Base-by-base conservation (phyloP, 1,140 invertebrate species). In the Megalopta genalis region DNA sequence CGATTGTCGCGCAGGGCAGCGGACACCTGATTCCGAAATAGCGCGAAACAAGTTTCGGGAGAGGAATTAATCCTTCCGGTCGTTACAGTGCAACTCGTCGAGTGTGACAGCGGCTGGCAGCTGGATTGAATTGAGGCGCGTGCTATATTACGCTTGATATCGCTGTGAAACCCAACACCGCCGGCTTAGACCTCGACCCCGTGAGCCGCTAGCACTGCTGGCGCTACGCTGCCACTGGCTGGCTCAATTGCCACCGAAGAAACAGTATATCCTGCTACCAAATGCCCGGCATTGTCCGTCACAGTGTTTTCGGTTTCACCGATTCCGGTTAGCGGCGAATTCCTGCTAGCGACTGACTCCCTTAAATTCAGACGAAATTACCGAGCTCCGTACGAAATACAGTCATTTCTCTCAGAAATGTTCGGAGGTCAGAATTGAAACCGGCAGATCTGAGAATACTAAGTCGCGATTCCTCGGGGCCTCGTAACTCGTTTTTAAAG, bases 111-210 rank as follows among this genome's bases (percentile, higher is more conserved):
- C 81, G 71, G 76, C 65, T 80, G 84, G 81, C 80, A 85, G 83
- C 86, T 85, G 87, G 84, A 85, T 85, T 83, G 84, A 88, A 88
- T 88, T 86, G 87, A 87, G 88, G 82, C 87, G 88, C 88, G 87
- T 87, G 88, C 84, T 88, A 84, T 86, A 86, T 86, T 86, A 86
- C 80, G 83, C 71, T 86, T 86, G 84, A 87, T 79, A 81, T 81
- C 78, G 81, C 70, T 86, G 87, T 88, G 86, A 88, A 88, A 88
- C 79, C 63, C 86, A 86, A 87, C 83, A 84, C 84, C 74, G 80
- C 82, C 81, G 86, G 76, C 71, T 83, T 74, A 85, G 83, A 86
- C 86, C 87, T 88, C 84, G 83, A 86, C 83, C 84, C 66, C 80
- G 69, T 49, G 52, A 84, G 69, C 80, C 65, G 82, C 70, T 74